A percentile compares a stretch with the other conserved stretches of the same genome.
Conservation (phyloP, 1,140 invertebrate species). For the Aphelenchoides fujianensis region DNA sequence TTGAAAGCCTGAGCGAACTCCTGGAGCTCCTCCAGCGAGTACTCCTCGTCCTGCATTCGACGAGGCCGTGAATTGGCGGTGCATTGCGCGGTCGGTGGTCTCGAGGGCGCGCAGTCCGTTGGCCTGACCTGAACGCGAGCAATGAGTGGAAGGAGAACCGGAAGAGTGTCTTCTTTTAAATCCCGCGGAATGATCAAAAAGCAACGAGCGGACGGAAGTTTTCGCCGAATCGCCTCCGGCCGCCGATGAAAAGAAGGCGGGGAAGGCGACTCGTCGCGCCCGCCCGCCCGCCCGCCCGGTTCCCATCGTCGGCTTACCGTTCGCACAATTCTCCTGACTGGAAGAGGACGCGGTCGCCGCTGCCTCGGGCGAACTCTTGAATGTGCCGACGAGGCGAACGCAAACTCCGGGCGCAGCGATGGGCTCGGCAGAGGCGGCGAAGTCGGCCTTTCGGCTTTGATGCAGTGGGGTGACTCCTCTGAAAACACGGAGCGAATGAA, state of each 20-base stretch:
- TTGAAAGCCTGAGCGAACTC: slow-evolving; percentile 62
- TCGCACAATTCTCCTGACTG: slow-evolving; percentile 8
- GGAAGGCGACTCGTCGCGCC: not conserved
- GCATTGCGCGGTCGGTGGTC: slow-evolving; percentile 41
- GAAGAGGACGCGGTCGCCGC: not conserved
- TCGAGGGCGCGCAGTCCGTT: slow-evolving; percentile 24
- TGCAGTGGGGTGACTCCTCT: slow-evolving; percentile 21
- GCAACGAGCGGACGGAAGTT: not conserved
- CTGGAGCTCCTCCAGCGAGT: slow-evolving; percentile 59
- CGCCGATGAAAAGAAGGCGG: not conserved
- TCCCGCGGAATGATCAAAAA: slow-evolving; percentile 23
- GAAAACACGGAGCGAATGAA: not conserved
- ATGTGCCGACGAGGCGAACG: slow-evolving; percentile 52
- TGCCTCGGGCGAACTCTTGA: slow-evolving; percentile 51
- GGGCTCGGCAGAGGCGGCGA: slow-evolving; percentile 40
- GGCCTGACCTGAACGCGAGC: slow-evolving; percentile 13
- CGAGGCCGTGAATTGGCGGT: slow-evolving; percentile 53
- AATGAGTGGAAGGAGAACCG: not conserved
- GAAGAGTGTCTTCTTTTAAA: not conserved
- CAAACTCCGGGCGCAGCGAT: slow-evolving; percentile 55
- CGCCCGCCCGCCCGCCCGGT: too few species aligned
- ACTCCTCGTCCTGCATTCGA: slow-evolving; percentile 60
- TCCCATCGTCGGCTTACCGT: too few species aligned
- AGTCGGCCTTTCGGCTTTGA: slow-evolving; percentile 7
- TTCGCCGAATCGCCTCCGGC: not conserved